Evolutionary conservation across 2,797 vertebrate genomes (phyloP), one percentile per base, ranked within the genome.

Genomic region (Otolemur crassicaudatus): DNA sequence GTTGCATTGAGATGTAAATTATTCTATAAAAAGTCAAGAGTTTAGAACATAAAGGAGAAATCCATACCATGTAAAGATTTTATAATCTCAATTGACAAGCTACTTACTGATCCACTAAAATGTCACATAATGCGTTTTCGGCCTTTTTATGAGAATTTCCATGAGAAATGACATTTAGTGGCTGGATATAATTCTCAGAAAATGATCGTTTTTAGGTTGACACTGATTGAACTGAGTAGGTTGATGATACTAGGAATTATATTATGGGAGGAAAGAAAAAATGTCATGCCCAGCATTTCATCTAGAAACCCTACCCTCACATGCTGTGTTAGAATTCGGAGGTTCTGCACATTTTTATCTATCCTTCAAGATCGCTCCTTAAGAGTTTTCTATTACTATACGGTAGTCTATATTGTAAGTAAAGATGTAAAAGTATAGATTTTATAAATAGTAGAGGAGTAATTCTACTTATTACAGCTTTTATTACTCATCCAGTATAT

Each of bases 11-110:
- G 37, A 80, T 95, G 23, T 91, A 97, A 81, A 29, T 92, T 94
- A 77, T 69, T 31, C 90, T 96, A 20, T 95, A 94, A 96, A 97
- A 97, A 94, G 83, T 92, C 91, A 87, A 61, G 58, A 92, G 34
- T 93, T 97, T 96, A 83, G 65, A 92, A 69, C 69, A 88, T 88
- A 93, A 92, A 91, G 77, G 27, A 83, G 85, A 97, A 97, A 98
- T 98, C 95, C 60, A 96, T 97, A 89, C 22, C 27, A 81, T 34
- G 34, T 93, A 97, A 97, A 93, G 96, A 97, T 96, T 94, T 96
- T 96, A 94, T 86, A 90, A 87, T 94, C 70, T 81, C 75, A 84
- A 95, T 94, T 76, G 73, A 95, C 92, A 95, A 92, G 87, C 90
- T 95, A 87, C 85, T 97, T 97, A 97, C 89, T 80, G 94, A 93